Conservation (phyloP, 2,797 vertebrate species). For the Diplodus sargus region DNA sequence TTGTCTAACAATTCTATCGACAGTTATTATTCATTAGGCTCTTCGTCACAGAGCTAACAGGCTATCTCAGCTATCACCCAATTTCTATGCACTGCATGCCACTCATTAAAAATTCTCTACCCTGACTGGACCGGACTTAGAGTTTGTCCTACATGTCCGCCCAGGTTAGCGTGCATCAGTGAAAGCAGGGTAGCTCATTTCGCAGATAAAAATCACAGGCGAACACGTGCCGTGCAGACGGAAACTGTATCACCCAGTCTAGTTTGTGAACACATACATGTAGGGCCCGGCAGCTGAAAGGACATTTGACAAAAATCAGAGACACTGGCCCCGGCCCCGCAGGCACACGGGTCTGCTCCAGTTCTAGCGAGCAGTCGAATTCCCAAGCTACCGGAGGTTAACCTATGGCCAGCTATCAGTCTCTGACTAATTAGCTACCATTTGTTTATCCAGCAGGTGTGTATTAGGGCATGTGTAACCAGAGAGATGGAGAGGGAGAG, state of each 20-base stretch:
- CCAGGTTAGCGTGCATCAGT: background rate
- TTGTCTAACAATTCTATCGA: conserved; percentile 17
- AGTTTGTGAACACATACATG: conserved; percentile 13
- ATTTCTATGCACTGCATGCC: background rate
- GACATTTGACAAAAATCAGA: conserved; percentile 52
- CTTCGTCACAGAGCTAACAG: conserved; percentile 17
- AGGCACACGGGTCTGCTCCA: conserved; percentile 26
- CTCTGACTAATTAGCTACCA: conserved; percentile 70
- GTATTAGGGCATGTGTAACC: conserved; percentile 63
- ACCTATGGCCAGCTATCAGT: conserved; percentile 70
- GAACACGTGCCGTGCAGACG: background rate
- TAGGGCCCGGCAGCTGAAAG: conserved; percentile 15
- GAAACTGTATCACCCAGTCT: background rate
- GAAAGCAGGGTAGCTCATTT: conserved; percentile 8
- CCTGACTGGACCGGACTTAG: background rate
- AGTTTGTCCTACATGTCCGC: conserved; percentile 22
- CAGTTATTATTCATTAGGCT: conserved; percentile 18
- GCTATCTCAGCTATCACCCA: conserved; percentile 12
- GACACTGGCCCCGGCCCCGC: conserved; percentile 14
- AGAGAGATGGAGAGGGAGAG: conserved; percentile 38
- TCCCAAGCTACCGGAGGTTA: conserved; percentile 57
- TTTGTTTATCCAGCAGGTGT: conserved; percentile 75
- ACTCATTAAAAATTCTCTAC: background rate
- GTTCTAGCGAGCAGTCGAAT: conserved; percentile 30
- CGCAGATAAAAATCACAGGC: conserved; percentile 15